These are phyloP conservation scores for Acromyrmex heyeri DNA, from an alignment of 1,140 invertebrate genomes.

Conservation along the genomic window DNA sequence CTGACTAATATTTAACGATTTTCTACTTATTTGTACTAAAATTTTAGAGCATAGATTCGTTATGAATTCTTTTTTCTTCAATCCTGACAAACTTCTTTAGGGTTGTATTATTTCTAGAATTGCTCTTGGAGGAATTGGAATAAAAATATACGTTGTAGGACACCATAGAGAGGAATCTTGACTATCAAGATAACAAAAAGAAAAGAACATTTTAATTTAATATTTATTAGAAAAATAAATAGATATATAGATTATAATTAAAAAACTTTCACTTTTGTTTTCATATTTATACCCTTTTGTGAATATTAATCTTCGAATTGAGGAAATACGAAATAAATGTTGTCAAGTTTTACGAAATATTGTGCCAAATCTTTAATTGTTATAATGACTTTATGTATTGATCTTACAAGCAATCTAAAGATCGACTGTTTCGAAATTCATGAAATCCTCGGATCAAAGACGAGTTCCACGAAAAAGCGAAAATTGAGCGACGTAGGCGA, in stretches of 20 bases:
- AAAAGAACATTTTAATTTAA: not conserved
- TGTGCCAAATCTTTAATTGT: conserved; percentile 25
- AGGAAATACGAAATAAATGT: conserved; percentile 30
- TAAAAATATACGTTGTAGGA: not conserved
- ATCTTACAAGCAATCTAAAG: not conserved
- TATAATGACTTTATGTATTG: conserved; percentile 7
- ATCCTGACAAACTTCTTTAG: not conserved
- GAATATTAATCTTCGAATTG: not conserved
- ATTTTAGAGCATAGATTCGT: not conserved
- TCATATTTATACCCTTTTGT: not conserved
- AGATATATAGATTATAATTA: conserved; percentile 27
- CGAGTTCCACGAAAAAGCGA: conserved; percentile 27
- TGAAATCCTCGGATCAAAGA: conserved; percentile 47
- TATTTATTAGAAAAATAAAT: conserved; percentile 12
- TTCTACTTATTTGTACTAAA: too few species aligned
- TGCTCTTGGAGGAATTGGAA: not conserved
- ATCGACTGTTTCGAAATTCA: conserved; percentile 4
- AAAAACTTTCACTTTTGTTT: not conserved
- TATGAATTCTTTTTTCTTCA: conserved; percentile 8
- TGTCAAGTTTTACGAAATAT: conserved; percentile 5
- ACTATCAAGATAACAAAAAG: not conserved
- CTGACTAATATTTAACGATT: too few species aligned
- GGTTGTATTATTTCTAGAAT: not conserved
- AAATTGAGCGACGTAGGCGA: conserved; percentile 1
- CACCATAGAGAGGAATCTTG: not conserved